phyloP scores from a whole-genome alignment of 2,113 vertebrate genomes.

The Nettapus auritus region DNA sequence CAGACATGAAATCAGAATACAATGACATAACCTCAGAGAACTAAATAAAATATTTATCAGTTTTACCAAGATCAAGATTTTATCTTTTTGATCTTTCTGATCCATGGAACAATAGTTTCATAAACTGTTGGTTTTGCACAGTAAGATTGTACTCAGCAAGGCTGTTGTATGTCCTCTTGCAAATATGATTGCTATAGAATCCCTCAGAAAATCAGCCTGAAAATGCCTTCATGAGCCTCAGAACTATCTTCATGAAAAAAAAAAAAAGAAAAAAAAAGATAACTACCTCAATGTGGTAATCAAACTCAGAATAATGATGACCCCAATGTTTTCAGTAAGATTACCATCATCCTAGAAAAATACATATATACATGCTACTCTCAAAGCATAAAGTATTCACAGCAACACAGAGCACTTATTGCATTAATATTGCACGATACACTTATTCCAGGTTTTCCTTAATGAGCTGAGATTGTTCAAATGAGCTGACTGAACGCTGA shows the following conservation, averaged over 20 bases:
- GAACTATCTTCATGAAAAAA: background rate
- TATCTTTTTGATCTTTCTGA: background rate
- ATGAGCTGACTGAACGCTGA: background rate
- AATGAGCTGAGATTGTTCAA: background rate
- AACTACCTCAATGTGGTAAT: background rate
- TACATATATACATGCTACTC: background rate
- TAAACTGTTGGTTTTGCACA: background rate
- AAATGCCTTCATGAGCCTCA: background rate
- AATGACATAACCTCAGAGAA: background rate
- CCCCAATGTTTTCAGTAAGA: background rate
- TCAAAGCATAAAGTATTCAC: background rate
- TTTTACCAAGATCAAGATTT: background rate
- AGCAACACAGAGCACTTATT: background rate
- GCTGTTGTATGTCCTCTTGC: background rate
- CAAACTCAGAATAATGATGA: background rate
- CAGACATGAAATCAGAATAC: rapidly evolving
- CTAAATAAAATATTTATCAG: background rate
- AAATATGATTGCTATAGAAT: background rate
- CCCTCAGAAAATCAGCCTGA: background rate
- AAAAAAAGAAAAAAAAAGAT: background rate
- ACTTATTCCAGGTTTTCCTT: background rate
- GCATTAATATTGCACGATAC: background rate
- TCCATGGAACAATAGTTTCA: background rate
- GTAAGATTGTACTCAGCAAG: background rate
- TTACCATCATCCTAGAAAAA: background rate